phyloP scores from a whole-genome alignment of 2,113 vertebrate species.

The Daboia siamensis region DNA sequence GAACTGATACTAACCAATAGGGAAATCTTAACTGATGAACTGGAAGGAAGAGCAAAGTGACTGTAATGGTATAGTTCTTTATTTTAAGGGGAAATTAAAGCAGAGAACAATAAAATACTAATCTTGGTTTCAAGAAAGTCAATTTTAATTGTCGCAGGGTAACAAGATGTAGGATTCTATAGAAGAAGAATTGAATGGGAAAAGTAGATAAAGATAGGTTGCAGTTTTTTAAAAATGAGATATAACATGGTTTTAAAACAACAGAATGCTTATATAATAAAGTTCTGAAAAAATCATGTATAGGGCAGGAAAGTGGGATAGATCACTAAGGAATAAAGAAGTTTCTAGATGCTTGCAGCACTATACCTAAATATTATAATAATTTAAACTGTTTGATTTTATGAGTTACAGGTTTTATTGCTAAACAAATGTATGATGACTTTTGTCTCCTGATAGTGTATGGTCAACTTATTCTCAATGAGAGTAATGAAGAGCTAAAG shows the following conservation, averaged over 20 bases:
- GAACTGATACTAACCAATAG: neutral
- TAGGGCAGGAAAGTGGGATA: neutral
- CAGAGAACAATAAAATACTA: neutral
- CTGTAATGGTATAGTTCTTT: neutral
- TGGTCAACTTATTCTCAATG: neutral
- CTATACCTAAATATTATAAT: neutral
- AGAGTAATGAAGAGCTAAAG: neutral
- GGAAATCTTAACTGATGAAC: neutral
- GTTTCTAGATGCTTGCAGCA: neutral
- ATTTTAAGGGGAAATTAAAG: neutral
- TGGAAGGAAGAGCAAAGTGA: neutral
- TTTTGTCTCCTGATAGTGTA: neutral
- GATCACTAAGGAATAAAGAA: neutral
- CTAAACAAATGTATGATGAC: neutral
- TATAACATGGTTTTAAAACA: neutral
- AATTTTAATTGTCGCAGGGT: neutral
- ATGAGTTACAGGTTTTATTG: neutral
- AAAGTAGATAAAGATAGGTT: neutral
- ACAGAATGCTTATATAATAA: neutral
- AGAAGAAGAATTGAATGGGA: neutral
- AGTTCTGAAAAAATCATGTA: neutral
- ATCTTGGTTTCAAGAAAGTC: neutral
- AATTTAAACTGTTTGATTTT: neutral
- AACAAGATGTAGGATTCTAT: neutral
- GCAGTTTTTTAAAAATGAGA: neutral